These are phyloP conservation scores for sheep (Ovis aries) DNA, from an alignment of 2,113 vertebrate genomes.

Conservation along the genomic window DNA sequence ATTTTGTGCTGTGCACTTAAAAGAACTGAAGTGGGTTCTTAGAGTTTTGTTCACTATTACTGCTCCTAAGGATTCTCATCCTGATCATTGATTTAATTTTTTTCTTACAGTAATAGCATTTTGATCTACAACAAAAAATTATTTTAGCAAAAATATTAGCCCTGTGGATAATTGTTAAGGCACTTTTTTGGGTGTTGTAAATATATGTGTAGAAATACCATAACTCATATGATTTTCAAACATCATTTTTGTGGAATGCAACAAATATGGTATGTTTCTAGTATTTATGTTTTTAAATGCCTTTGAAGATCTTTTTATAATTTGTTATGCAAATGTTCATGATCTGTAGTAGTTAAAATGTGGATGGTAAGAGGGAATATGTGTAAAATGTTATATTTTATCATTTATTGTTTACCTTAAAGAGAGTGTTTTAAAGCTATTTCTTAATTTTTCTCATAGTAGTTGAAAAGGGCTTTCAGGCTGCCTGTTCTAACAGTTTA, in stretches of 20 bases:
- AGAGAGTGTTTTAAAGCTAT: slow-evolving; percentile 55
- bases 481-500: not conserved
- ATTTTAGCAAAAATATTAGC: slow-evolving; percentile 26
- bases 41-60: slow-evolving; percentile 73
- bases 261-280: slow-evolving; percentile 23
- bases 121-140: slow-evolving; percentile 50
- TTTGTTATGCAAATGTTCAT: not conserved
- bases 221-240: slow-evolving; percentile 8
- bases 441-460: slow-evolving; percentile 19
- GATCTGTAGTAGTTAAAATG: not conserved
- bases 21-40: slow-evolving; percentile 74
- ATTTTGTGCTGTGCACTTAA: slow-evolving; percentile 81
- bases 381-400: slow-evolving; percentile 60
- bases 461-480: not conserved
- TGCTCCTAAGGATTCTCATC: slow-evolving; percentile 77
- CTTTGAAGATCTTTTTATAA: slow-evolving; percentile 2
- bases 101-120: slow-evolving; percentile 67
- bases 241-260: not conserved
- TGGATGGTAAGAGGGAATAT: slow-evolving; percentile 44
- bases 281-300: slow-evolving; percentile 63
- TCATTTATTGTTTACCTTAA: slow-evolving; percentile 66
- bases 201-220: slow-evolving; percentile 7
- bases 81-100: slow-evolving; percentile 77
- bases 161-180: slow-evolving; percentile 24
- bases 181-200: slow-evolving; percentile 50